Base-by-base conservation (phyloP, 2,113 vertebrate species). In the Chitala chitala region DNA sequence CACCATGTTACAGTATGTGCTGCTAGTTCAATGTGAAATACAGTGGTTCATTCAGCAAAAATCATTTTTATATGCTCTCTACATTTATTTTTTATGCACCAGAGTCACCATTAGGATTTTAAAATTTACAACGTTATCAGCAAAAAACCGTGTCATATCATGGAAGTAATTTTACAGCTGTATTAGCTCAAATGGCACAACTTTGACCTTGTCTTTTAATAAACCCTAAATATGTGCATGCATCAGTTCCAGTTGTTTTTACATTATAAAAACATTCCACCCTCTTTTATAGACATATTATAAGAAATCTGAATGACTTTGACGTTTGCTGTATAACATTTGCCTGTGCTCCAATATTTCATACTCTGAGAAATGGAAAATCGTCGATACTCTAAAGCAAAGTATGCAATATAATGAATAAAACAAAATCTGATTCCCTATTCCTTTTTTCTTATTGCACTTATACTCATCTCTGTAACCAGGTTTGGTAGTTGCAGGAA, bases 141-240 rank as follows among this genome's bases (percentile, higher is more conserved):
- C 38, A 17, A 61, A 61, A 61, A 36, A 26, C 58, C 36, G 58
- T 3, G 58, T 36, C 20, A 26, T 31, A 36, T 61, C 31, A 61
- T 29, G 6, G 33, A 36, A 38, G 38, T 36, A 63, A 36, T 36
- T 63, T 63, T 29, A 17, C 6, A 3, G 17, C 29, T 53, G n/a
- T 53, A 71, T 71, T 83, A 86, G 78, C 29, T 72, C 83, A 82
- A 78, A 76, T 83, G 84, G 78, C 78, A 59, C 78, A 80, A 75
- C 84, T 86, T 84, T 86, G 84, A 87, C 86, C 85, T 86, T 87
- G 86, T n/a, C 69, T 79, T 86, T 84, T 85, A 77, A 84, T 83
- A 80, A 82, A 69, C 77, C 1, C 73, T 31, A 75, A 13, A 24
- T 78, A 82, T 85, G 79, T 87, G 83, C 85, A 87, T 88, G 82